phyloP scores from a whole-genome alignment of 1,140 invertebrate genomes.

The Hyles vespertilio region DNA sequence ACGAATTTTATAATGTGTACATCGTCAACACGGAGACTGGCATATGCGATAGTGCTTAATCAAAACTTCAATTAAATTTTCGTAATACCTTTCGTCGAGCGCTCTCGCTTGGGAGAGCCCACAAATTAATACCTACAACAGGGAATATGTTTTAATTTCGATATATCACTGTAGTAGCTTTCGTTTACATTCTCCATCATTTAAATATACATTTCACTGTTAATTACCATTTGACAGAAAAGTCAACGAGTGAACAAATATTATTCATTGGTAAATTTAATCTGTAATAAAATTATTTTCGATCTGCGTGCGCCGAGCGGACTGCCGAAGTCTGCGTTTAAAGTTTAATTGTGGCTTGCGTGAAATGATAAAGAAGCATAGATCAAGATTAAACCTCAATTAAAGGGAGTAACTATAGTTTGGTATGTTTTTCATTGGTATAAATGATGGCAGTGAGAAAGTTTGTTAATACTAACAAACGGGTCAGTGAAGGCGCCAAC shows the following conservation, averaged over 20 bases:
- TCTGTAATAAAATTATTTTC: too few species aligned
- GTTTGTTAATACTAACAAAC: constrained; percentile 45
- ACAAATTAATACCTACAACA: constrained; percentile 44
- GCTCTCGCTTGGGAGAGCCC: constrained; percentile 32
- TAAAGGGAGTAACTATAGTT: constrained; percentile 12
- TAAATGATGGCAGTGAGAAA: constrained; percentile 38
- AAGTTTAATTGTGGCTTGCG: constrained; percentile 1
- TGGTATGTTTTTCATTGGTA: constrained; percentile 31
- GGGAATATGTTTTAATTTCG: constrained; percentile 39
- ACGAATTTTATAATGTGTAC: too few species aligned
- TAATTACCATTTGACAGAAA: constrained; percentile 6
- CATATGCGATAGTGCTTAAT: constrained; percentile 54
- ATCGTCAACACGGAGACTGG: constrained; percentile 20
- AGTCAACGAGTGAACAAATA: background rate
- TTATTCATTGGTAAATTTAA: too few species aligned
- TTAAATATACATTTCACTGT: constrained; percentile 11
- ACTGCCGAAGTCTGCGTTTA: background rate
- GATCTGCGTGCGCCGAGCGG: too few species aligned
- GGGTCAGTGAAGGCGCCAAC: constrained; percentile 28
- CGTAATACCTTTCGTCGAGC: constrained; percentile 50
- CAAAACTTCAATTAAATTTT: constrained; percentile 67
- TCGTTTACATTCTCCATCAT: constrained; percentile 18
- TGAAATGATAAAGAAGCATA: constrained; percentile 6
- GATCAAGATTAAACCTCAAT: constrained; percentile 27
- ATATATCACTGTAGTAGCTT: constrained; percentile 22